Evolutionary conservation across 1,140 invertebrate species (phyloP), one percentile per base, ranked within the genome.

Genomic region (Neodiprion fabricii): DNA sequence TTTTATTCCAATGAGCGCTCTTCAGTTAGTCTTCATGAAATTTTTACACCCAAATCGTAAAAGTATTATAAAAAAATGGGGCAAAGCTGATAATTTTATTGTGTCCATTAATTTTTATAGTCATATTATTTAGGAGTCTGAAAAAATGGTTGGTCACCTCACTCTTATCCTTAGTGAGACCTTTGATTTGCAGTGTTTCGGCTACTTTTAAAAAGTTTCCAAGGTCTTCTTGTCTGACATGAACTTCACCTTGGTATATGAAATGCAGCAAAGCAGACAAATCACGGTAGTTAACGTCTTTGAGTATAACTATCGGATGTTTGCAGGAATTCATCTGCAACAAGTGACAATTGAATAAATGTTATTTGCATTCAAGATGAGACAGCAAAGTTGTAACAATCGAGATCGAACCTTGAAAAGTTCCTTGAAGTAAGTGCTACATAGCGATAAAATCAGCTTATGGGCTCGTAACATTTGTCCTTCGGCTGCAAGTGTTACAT

Each of bases 161-260:
- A 49, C 40, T 48, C 17, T 71, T 11, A 7, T 50, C 48, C 87
- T 85, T 47, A 17, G 94, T 93, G 81, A 96, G 90, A 83, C 95
- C 95, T 91, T 95, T 95, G 79, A 96, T 93, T 90, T 95, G 93
- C 81, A 96, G 90, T 80, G 93, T 93, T 89, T 96, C 94, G 77
- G 95, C 95, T 81, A 94, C 94, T 90, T 94, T 95, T 81, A 96
- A 91, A 86, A 96, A 95, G 74, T 92, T 92, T 75, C 93, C 91
- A 84, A 96, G 90, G 80, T 95, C 94, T 84, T 95, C 94, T 89
- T 96, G 94, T 81, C 92, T 93, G 80, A 96, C 93, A 89, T 95
- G 95, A 71, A 96, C 94, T 90, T 96, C 94, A 78, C 95, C 95
- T 89, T 93, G 92, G 84, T 96, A 96, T 93, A 96, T 96, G 87